Evolutionary conservation across 2,888 invertebrate genomes (phyloP).

Genomic region (Heliconius erato): DNA sequence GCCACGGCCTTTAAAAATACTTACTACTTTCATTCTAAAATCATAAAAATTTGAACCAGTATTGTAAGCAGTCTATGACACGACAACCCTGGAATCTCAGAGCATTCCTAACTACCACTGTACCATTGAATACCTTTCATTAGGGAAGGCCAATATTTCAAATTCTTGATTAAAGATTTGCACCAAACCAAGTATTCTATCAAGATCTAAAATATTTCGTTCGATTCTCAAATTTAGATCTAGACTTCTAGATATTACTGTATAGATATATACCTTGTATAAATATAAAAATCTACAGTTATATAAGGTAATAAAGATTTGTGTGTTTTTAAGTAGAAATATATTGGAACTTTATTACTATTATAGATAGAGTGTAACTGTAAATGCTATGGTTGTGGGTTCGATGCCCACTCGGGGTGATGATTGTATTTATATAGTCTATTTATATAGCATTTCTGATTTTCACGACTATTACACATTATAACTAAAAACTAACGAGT

Average conservation of each 20-base stretch:
- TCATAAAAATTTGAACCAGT: background rate
- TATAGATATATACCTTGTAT: background rate
- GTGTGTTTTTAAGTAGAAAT: too few species aligned
- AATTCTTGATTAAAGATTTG: conserved; percentile 22
- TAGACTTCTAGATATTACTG: background rate
- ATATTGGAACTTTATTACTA: too few species aligned
- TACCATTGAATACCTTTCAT: conserved; percentile 16
- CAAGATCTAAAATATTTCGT: conserved; percentile 26
- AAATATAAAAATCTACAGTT: background rate
- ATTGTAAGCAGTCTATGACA: background rate
- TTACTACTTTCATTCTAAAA: background rate
- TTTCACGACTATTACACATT: too few species aligned
- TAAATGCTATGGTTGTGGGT: too few species aligned
- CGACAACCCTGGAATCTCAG: background rate
- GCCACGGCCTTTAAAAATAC: too few species aligned
- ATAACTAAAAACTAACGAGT: too few species aligned
- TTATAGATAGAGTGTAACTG: too few species aligned
- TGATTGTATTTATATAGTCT: too few species aligned
- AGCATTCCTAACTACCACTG: conserved; percentile 20
- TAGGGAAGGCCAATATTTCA: background rate
- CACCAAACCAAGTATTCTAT: conserved; percentile 6
- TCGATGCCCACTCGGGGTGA: too few species aligned
- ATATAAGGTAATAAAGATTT: too few species aligned
- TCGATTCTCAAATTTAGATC: background rate
- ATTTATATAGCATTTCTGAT: too few species aligned